Evolutionary conservation across 2,113 vertebrate species (phyloP).

Genomic region (Dissostichus mawsoni): DNA sequence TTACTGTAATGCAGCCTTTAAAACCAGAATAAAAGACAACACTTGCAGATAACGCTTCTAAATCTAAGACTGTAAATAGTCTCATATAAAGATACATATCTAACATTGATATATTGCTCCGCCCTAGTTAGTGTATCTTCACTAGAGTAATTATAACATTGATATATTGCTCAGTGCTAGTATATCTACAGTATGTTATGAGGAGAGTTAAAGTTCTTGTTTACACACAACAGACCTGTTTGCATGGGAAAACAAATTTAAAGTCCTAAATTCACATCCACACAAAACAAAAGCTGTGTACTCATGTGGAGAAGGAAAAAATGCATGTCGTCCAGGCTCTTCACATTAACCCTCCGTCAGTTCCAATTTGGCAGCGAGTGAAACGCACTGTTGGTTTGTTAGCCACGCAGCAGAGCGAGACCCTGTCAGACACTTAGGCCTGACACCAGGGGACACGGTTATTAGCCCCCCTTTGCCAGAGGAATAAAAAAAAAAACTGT

Average conservation of each 20-base stretch:
- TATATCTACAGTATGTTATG: neutral
- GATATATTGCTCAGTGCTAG: neutral
- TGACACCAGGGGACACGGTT: conserved; percentile 38
- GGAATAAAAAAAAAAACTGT: conserved; percentile 18
- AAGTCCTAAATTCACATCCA: neutral
- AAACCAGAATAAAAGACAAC: too few species aligned
- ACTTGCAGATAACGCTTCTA: too few species aligned
- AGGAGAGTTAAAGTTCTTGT: neutral
- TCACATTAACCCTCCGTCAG: conserved; percentile 21
- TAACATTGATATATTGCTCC: too few species aligned
- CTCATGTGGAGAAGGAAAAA: neutral
- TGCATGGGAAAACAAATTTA: too few species aligned
- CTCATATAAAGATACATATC: too few species aligned
- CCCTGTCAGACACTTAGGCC: conserved; percentile 45
- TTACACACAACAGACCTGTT: too few species aligned
- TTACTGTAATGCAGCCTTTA: too few species aligned
- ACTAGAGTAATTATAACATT: too few species aligned
- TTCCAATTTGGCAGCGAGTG: conserved; percentile 45
- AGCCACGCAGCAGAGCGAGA: conserved; percentile 47
- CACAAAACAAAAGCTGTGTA: conserved; percentile 8
- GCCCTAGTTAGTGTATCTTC: too few species aligned
- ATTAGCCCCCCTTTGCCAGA: conserved; percentile 61
- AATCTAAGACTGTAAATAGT: too few species aligned
- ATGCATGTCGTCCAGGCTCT: conserved; percentile 1
- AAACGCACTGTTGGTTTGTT: conserved; percentile 46